Evolutionary conservation across 2,113 vertebrate genomes (phyloP).

Genomic region (Eublepharis macularius): DNA sequence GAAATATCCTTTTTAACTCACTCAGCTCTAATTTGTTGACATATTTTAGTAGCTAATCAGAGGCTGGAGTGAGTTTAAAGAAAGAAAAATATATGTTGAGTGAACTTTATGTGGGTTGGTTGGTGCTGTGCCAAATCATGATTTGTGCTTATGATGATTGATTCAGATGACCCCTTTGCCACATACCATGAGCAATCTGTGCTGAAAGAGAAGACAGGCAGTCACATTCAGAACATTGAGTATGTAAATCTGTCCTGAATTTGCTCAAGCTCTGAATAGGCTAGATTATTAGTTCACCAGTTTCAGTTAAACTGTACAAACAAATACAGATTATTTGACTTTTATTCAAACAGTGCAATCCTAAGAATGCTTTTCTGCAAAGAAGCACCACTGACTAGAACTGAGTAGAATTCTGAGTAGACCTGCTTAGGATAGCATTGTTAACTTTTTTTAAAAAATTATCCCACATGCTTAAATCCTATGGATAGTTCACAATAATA

Average conservation of each 20-base stretch:
- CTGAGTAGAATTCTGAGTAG: too few relatives aligned
- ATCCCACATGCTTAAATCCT: too few relatives aligned
- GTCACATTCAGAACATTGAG: neutral
- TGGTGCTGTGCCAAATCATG: neutral
- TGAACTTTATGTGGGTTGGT: neutral
- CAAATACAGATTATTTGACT: too few relatives aligned
- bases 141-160: conserved; percentile 16
- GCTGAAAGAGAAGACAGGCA: neutral
- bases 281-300: neutral
- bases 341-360: too few relatives aligned
- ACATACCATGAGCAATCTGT: neutral
- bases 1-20: neutral
- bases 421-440: too few relatives aligned
- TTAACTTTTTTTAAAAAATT: too few relatives aligned
- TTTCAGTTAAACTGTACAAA: neutral
- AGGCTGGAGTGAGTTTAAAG: conserved; percentile 17
- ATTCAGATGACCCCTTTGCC: conserved; percentile 10
- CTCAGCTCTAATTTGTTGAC: conserved; percentile 19
- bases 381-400: too few relatives aligned
- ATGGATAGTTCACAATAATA: too few relatives aligned
- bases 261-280: neutral
- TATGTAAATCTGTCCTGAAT: neutral
- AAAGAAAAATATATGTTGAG: neutral
- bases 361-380: too few relatives aligned
- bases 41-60: conserved; percentile 18